These are phyloP conservation scores for Cepaea hortensis DNA, from an alignment of 2,888 invertebrate genomes.

Conservation along the genomic window DNA sequence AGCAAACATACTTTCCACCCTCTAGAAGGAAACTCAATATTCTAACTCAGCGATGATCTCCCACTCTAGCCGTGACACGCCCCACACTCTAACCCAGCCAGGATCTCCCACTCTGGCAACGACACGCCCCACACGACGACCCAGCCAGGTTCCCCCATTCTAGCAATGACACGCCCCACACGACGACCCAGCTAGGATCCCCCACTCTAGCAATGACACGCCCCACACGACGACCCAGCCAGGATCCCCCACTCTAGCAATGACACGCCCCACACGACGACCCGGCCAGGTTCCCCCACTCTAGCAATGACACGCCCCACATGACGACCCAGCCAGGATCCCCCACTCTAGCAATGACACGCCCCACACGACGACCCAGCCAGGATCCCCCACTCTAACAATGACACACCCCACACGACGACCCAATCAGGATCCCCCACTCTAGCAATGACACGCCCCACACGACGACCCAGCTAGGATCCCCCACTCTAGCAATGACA, in stretches of 20 bases:
- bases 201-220: not conserved
- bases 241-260: not conserved
- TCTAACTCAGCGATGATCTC: not conserved
- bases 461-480: too few relatives aligned
- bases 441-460: too few relatives aligned
- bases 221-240: not conserved
- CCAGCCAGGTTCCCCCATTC: not conserved
- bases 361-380: too few relatives aligned
- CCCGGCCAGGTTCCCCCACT: too few relatives aligned
- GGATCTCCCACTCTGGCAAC: not conserved
- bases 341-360: too few relatives aligned
- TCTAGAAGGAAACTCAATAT: not conserved
- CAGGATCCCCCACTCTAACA: too few relatives aligned
- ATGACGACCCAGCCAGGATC: too few relatives aligned
- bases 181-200: not conserved
- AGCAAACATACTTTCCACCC: not conserved
- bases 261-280: not conserved
- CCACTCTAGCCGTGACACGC: not conserved
- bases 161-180: not conserved
- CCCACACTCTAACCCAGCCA: not conserved
- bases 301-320: too few relatives aligned
- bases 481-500: too few relatives aligned
- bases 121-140: not conserved
- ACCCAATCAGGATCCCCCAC: too few relatives aligned
- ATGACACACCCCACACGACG: too few relatives aligned